Conservation (phyloP, 2,113 vertebrate genomes). For the Hypanus sabinus region DNA sequence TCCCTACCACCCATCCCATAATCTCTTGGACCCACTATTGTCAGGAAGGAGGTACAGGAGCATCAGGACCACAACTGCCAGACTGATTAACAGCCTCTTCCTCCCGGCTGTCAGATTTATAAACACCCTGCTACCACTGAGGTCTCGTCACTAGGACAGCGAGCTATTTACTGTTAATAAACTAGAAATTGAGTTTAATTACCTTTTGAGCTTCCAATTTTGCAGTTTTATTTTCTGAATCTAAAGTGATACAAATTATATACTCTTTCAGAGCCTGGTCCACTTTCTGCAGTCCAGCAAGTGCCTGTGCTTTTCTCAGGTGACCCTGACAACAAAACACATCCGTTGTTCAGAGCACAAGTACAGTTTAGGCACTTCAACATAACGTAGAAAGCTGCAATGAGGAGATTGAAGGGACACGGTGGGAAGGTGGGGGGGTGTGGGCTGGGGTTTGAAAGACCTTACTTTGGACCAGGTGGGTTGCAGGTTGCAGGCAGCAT, state of each 20-base stretch:
- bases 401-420: background rate
- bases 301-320: constrained; percentile 75
- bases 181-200: constrained; percentile 6
- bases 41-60: no score
- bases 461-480: constrained; percentile 81
- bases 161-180: no score
- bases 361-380: background rate
- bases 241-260: constrained; percentile 74
- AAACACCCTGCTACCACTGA: no score
- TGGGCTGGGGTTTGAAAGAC: constrained; percentile 16
- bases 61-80: no score
- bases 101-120: no score
- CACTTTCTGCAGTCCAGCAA: constrained; percentile 69
- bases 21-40: no score
- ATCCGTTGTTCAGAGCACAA: background rate
- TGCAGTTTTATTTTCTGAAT: constrained; percentile 69
- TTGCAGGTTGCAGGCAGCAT: constrained; percentile 73
- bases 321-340: constrained; percentile 64
- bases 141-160: no score
- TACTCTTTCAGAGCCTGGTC: constrained; percentile 82
- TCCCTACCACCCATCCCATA: no score
- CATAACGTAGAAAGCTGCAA: background rate
- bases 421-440: no score
- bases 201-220: constrained; percentile 74
- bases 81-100: no score